These are phyloP conservation scores for Melanophora roralis DNA, from an alignment of 2,888 invertebrate species.

Conservation along the genomic window DNA sequence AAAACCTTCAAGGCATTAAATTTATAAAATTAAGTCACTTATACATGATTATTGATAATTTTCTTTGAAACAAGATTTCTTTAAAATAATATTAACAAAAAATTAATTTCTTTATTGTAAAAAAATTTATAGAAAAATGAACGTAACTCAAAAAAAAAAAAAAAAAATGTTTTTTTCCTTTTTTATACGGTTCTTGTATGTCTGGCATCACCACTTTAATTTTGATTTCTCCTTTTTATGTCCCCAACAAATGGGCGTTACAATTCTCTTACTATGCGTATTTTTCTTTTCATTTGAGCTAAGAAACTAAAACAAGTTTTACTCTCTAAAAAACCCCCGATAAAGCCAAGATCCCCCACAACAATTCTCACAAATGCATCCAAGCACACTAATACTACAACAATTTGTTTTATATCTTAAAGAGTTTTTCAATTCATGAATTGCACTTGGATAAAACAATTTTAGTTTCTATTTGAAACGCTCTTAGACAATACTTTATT, in stretches of 20 bases:
- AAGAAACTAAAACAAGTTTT: conserved; percentile 45
- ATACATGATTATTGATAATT: too few species aligned
- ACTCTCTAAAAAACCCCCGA: conserved; percentile 40
- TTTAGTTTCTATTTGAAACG: conserved; percentile 62
- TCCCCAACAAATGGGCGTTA: conserved; percentile 38
- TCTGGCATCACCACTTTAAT: conserved; percentile 49
- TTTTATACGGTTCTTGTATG: background rate
- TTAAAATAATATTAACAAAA: too few species aligned
- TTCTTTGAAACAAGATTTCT: too few species aligned
- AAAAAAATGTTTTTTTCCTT: too few species aligned
- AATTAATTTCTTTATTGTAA: too few species aligned
- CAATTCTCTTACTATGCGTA: conserved; percentile 15
- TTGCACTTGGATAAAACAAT: conserved; percentile 50
- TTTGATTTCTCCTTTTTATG: background rate
- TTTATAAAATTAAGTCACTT: too few species aligned
- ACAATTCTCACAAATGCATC: background rate
- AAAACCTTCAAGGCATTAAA: too few species aligned
- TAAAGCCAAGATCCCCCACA: conserved; percentile 8
- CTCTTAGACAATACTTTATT: conserved; percentile 57
- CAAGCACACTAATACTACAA: conserved; percentile 21
- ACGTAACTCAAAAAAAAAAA: too few species aligned
- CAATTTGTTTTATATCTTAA: too few species aligned
- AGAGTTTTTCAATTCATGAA: conserved; percentile 54
- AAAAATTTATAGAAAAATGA: too few species aligned
- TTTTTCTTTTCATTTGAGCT: background rate